Evolutionary conservation across 2,888 invertebrate genomes (phyloP).

Genomic region (Pyrocoelia pectoralis): DNA sequence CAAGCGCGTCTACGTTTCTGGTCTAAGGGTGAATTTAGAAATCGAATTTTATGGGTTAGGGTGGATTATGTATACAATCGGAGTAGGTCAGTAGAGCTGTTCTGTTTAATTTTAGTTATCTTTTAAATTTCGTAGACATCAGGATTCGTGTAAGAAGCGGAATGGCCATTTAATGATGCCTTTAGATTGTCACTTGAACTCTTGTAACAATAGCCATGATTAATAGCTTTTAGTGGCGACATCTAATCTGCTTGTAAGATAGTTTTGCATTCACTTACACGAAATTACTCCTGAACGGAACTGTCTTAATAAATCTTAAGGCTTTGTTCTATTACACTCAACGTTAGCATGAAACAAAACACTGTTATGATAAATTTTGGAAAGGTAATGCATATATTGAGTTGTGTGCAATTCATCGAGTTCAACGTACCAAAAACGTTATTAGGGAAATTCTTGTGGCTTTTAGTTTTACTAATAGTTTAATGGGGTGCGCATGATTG

Average conservation of each 20-base stretch:
- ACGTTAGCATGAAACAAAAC: conserved; percentile 4
- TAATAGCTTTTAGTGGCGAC: conserved; percentile 40
- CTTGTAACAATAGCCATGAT: conserved; percentile 44
- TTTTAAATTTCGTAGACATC: conserved; percentile 33
- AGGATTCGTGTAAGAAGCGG: conserved; percentile 38
- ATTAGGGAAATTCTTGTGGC: conserved; percentile 28
- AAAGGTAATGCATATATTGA: not conserved
- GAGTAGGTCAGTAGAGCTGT: conserved; percentile 51
- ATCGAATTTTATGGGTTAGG: conserved; percentile 41
- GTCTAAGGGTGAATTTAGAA: conserved; percentile 43
- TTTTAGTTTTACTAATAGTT: conserved; percentile 29
- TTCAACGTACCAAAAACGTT: conserved; percentile 11
- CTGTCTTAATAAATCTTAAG: conserved; percentile 42
- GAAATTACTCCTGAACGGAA: conserved; percentile 32
- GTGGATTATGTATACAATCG: conserved; percentile 37
- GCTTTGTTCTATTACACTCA: conserved; percentile 24
- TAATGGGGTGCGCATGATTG: conserved; percentile 37
- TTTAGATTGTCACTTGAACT: conserved; percentile 43
- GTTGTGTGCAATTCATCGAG: conserved; percentile 6
- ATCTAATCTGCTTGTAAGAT: conserved; percentile 35
- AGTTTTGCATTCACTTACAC: conserved; percentile 34
- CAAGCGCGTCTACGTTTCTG: conserved; percentile 29
- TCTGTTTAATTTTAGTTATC: conserved; percentile 25
- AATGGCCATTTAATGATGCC: conserved; percentile 40
- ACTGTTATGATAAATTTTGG: not conserved